Percentiles rank a stretch among this genome's conserved stretches.
Evolutionary conservation across 2,113 vertebrate genomes (phyloP).

Genomic region (Carassius gibelio): DNA sequence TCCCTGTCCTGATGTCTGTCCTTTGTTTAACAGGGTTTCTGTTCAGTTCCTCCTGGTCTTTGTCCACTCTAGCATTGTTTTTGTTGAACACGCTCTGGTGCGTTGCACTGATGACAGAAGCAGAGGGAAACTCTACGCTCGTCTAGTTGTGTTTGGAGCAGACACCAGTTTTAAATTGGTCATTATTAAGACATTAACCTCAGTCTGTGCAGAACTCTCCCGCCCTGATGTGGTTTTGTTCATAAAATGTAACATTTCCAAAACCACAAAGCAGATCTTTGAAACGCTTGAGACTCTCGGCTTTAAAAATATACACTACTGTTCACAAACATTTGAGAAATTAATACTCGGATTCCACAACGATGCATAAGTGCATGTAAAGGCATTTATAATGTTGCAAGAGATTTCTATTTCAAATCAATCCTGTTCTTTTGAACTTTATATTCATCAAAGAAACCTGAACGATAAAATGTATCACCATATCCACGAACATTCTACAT

Average conservation of each 20-base stretch:
- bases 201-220: neutral
- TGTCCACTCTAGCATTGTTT: neutral
- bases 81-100: neutral
- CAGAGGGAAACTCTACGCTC: slow-evolving; percentile 6
- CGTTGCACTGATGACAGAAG: neutral
- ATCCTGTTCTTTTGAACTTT: too few species aligned
- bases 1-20: neutral
- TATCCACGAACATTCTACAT: too few species aligned
- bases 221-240: neutral
- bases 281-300: neutral
- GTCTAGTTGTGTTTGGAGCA: slow-evolving; percentile 20
- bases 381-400: neutral
- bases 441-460: too few species aligned
- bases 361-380: neutral
- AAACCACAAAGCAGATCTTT: slow-evolving; percentile 9
- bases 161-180: slow-evolving; percentile 3
- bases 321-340: neutral
- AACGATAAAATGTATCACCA: too few species aligned
- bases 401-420: neutral
- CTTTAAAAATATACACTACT: neutral
- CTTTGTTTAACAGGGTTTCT: neutral
- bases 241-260: neutral
- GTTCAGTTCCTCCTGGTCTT: neutral
- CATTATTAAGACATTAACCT: slow-evolving; percentile 1
- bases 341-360: neutral